A percentile compares a stretch with the other conserved stretches of the same genome.
These are phyloP conservation scores for Cathartes aura DNA, from an alignment of 2,113 vertebrate genomes.

Conservation along the genomic window DNA sequence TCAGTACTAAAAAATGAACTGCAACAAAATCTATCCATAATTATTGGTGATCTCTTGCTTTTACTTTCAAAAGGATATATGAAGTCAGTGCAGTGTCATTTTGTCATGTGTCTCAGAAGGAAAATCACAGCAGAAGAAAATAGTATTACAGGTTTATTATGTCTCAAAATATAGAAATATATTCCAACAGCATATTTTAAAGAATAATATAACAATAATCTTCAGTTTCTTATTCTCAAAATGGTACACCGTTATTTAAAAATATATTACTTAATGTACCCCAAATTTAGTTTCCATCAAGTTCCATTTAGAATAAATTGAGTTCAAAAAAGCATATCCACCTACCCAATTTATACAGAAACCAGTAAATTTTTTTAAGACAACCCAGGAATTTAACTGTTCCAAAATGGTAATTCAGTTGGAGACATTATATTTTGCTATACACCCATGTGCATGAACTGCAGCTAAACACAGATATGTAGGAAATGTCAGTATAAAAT, in stretches of 20 bases:
- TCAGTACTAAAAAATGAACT: not conserved
- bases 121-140: conserved; percentile 56
- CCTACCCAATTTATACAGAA: conserved; percentile 59
- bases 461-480: not conserved
- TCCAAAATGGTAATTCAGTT: not conserved
- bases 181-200: conserved; percentile 78
- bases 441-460: not conserved
- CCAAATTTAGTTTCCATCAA: conserved; percentile 67
- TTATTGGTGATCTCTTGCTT: not conserved
- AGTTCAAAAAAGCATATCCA: conserved; percentile 51
- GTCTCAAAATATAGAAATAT: conserved; percentile 81
- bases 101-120: conserved; percentile 13
- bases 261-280: conserved; percentile 84
- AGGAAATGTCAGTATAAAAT: conserved; percentile 8
- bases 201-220: conserved; percentile 84
- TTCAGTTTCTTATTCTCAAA: conserved; percentile 73
- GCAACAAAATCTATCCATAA: not conserved
- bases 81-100: not conserved
- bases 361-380: not conserved
- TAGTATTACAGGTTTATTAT: conserved; percentile 77
- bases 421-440: not conserved
- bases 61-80: not conserved
- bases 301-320: conserved; percentile 71
- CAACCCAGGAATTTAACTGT: not conserved
- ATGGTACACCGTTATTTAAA: conserved; percentile 78